Conservation (phyloP, 2,797 vertebrate genomes). For the Petrocephalus schoutedeni region DNA sequence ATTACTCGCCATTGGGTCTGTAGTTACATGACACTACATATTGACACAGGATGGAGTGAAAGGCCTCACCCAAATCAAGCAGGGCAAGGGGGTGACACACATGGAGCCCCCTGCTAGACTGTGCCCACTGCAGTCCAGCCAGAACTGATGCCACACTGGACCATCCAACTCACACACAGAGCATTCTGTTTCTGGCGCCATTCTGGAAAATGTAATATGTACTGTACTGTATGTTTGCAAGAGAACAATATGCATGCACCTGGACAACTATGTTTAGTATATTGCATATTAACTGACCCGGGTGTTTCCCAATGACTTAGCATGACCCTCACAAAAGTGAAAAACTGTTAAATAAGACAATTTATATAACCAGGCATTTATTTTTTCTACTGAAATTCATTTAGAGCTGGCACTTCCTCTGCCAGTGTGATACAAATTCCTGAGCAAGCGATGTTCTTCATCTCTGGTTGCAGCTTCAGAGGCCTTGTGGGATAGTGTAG, state of each 20-base stretch:
- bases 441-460: not conserved
- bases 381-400: not conserved
- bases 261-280: not conserved
- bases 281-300: not conserved
- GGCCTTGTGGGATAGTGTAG: not conserved
- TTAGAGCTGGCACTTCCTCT: not conserved
- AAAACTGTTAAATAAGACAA: not conserved
- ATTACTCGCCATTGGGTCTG: not conserved
- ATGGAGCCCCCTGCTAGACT: not conserved
- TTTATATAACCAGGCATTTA: not conserved
- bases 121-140: not conserved
- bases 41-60: not conserved
- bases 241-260: not conserved
- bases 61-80: not conserved
- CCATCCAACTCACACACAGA: constrained; percentile 14
- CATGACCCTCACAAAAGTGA: not conserved
- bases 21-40: not conserved
- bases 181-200: not conserved
- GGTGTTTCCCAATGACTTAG: not conserved
- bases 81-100: not conserved
- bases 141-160: not conserved
- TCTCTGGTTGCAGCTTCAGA: not conserved
- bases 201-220: too few species aligned
- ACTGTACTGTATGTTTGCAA: too few species aligned
- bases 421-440: not conserved